phyloP scores from a whole-genome alignment of 2,797 vertebrate species.

The Galago senegalensis region DNA sequence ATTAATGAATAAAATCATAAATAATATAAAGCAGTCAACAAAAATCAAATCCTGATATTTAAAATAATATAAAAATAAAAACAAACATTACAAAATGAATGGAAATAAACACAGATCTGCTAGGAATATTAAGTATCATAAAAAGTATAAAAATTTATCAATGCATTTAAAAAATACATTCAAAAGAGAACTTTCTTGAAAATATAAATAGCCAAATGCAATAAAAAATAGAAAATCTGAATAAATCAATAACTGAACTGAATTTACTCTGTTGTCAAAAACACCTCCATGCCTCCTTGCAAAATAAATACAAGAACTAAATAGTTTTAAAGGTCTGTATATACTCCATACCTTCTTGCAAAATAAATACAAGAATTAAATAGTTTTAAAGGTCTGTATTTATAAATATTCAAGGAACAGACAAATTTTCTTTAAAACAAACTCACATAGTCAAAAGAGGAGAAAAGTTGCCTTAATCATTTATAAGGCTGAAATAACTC shows the following conservation, averaged over 20 bases:
- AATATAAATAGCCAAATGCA: background rate
- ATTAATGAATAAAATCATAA: background rate
- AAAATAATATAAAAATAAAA: background rate
- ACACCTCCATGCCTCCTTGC: background rate
- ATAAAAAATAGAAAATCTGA: background rate
- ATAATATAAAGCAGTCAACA: background rate
- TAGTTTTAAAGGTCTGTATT: constrained; percentile 7
- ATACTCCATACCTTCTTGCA: background rate
- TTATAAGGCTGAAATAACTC: background rate
- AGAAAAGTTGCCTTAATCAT: background rate
- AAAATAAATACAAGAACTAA: background rate
- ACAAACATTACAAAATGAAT: background rate
- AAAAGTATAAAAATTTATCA: background rate
- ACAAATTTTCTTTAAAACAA: background rate
- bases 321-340: too few species aligned
- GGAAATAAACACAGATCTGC: background rate
- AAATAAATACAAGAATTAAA: background rate
- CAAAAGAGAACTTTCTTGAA: background rate
- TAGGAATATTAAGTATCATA: background rate
- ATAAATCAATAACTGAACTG: background rate
- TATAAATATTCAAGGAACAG: background rate
- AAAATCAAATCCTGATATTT: background rate
- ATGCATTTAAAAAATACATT: background rate
- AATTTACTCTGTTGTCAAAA: background rate
- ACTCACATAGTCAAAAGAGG: background rate